A percentile compares a stretch with the other conserved stretches of the same genome.
Evolutionary conservation across 2,797 vertebrate genomes (phyloP).

Genomic region (Enteromius anoplus): DNA sequence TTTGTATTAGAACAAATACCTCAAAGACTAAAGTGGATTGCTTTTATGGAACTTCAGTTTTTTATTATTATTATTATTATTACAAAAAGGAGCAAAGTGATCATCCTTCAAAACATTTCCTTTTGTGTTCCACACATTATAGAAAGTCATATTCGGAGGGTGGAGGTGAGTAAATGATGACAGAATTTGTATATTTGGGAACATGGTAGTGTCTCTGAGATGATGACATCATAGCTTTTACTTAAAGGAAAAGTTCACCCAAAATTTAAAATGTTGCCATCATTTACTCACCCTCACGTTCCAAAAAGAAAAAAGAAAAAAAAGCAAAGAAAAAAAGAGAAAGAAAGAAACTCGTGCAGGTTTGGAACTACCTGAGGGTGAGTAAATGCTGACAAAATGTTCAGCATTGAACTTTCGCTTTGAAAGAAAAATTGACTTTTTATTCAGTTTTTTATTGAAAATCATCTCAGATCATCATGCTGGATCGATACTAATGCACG

Average conservation of each 20-base stretch:
- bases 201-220: not conserved
- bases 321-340: too few relatives aligned
- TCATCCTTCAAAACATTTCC: not conserved
- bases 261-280: not conserved
- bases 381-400: too few relatives aligned
- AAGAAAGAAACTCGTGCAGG: not conserved
- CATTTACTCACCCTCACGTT: not conserved
- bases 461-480: constrained; percentile 8
- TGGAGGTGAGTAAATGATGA: not conserved
- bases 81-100: not conserved
- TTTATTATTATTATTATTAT: not conserved
- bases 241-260: not conserved
- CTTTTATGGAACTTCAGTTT: too few relatives aligned
- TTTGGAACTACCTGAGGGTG: not conserved
- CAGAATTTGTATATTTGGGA: not conserved
- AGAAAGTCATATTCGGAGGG: not conserved
- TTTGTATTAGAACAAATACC: too few relatives aligned
- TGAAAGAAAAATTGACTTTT: not conserved
- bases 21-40: too few relatives aligned
- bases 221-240: not conserved
- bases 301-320: not conserved
- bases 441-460: not conserved
- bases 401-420: not conserved
- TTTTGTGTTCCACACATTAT: not conserved
- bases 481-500: constrained; percentile 14